These are phyloP conservation scores for Agrilus planipennis DNA, from an alignment of 1,140 invertebrate genomes.

Conservation along the genomic window DNA sequence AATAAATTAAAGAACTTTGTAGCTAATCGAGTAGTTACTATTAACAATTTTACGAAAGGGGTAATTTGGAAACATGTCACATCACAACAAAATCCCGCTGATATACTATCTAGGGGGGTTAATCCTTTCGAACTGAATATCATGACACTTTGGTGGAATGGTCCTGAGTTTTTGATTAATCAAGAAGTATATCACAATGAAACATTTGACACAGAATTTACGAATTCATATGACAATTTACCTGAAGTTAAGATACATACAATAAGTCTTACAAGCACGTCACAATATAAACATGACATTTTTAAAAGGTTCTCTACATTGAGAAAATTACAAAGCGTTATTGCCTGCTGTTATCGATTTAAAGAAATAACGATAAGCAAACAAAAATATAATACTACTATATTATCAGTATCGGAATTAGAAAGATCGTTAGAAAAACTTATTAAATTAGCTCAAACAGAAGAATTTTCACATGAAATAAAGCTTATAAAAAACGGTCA, in stretches of 20 bases:
- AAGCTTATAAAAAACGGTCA: conserved; percentile 1
- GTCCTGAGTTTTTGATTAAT: conserved; percentile 6
- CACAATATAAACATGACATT: not conserved
- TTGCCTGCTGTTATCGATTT: not conserved
- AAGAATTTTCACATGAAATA: conserved; percentile 10
- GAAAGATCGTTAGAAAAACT: not conserved
- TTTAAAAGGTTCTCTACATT: not conserved
- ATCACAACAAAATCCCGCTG: conserved; percentile 29
- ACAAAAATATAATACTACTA: not conserved
- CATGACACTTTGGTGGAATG: conserved; percentile 24
- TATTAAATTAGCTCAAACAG: conserved; percentile 2
- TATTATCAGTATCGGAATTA: conserved; percentile 8
- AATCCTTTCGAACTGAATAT: conserved; percentile 11
- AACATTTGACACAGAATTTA: not conserved
- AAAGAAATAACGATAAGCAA: not conserved
- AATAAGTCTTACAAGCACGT: not conserved
- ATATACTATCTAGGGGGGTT: conserved; percentile 29
- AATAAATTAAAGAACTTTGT: conserved; percentile 11
- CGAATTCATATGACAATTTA: not conserved
- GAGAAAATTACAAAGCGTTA: not conserved
- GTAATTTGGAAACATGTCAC: conserved; percentile 24
- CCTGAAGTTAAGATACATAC: not conserved
- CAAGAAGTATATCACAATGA: not conserved
- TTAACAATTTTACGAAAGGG: conserved; percentile 9
- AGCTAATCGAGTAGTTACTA: conserved; percentile 15